Base-by-base conservation (phyloP, 2,797 vertebrate genomes). In the Luscinia megarhynchos region DNA sequence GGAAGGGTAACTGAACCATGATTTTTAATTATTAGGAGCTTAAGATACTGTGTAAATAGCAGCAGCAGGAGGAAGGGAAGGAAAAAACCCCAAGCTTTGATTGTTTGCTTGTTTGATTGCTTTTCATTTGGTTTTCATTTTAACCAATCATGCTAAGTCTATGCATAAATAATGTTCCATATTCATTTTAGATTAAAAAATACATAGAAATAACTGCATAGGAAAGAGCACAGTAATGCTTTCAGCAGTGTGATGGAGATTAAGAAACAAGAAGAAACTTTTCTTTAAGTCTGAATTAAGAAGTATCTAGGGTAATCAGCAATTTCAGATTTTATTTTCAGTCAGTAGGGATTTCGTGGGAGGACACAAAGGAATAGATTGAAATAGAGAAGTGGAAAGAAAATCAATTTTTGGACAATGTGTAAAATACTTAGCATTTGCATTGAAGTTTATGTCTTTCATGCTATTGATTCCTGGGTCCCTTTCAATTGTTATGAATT, bases 1-100 rank as follows among this genome's bases (percentile, higher is more conserved):
- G 15, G 13, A 63, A 36, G 66, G 45, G 36, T 64, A 90, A 67
- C 43, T 69, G 59, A 92, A 58, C 63, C 32, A 62, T 82, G 51
- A 32, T 79, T 92, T 95, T 92, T 69, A 92, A 89, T 92, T 92
- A 83, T 74, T 63, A 38, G 59, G 21, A 87, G 57, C 19, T 70
- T 82, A 50, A 72, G 45, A 51, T 62, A 34, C 18, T 63, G 9
- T 83, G 32, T 76, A 78, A 90, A 79, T 84, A 78, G 36, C 40
- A 95, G 41, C 34, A 77, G 43, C 11, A 69, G 57, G 14, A 84
- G 26, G n/a, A 92, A 68, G 23, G 26, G 32, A 89, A 68, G 21
- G 23, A 6, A 86, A 68, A 78, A 6, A 29, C 11, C 6, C 0
- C 2, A 20, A 50, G 40, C 8, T 45, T 54, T 53, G 30, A 32